A percentile compares a stretch with the other conserved stretches of the same genome.
Conservation (phyloP, 1,140 invertebrate species). For the Antheraea pernyi region DNA sequence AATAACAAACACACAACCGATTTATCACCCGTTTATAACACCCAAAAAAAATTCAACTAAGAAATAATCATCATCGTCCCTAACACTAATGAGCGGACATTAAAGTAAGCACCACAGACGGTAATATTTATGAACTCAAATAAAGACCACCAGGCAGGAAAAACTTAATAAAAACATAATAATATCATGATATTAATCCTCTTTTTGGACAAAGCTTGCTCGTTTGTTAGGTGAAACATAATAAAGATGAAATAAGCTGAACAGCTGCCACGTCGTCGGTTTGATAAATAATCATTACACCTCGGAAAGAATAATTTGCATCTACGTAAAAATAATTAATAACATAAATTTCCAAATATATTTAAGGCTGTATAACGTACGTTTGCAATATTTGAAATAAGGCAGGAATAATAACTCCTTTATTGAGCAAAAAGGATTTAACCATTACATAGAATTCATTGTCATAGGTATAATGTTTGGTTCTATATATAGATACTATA, state of each 20-base stretch:
- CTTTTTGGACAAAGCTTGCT: not conserved
- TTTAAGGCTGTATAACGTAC: not conserved
- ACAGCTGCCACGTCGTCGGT: not conserved
- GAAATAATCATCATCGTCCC: not conserved
- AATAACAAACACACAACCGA: not conserved
- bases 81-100: not conserved
- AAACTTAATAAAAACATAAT: slow-evolving; percentile 4
- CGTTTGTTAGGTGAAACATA: not conserved
- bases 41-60: not conserved
- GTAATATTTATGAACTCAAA: not conserved
- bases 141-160: not conserved
- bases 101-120: not conserved
- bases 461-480: too few species aligned
- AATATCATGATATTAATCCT: not conserved
- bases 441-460: too few species aligned
- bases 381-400: not conserved
- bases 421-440: too few species aligned
- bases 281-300: not conserved
- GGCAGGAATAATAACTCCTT: too few species aligned
- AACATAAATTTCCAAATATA: not conserved
- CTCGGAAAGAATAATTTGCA: not conserved
- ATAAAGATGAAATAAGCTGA: not conserved
- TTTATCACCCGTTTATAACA: not conserved
- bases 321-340: not conserved
- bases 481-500: too few species aligned